Evolutionary conservation across 2,113 vertebrate species (phyloP).

Genomic region (Sigmodon hispidus): DNA sequence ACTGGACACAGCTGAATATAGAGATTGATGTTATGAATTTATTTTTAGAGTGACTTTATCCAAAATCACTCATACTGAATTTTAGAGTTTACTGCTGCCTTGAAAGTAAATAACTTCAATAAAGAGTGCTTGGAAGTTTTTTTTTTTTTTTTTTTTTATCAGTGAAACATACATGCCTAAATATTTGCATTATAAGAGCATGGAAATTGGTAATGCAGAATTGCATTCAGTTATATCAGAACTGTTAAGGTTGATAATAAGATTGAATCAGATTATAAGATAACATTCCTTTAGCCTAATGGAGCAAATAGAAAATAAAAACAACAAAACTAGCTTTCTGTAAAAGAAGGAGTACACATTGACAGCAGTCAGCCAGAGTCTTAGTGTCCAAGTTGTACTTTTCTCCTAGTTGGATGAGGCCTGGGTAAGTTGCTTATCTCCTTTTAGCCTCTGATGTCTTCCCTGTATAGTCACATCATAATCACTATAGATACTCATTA

Average conservation of each 20-base stretch:
- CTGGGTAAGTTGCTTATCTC: not conserved
- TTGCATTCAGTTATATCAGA: conserved; percentile 35
- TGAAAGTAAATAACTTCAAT: conserved; percentile 51
- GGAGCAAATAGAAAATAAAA: conserved; percentile 25
- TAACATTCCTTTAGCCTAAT: not conserved
- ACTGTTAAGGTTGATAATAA: conserved; percentile 41
- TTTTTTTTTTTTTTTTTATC: too few relatives aligned
- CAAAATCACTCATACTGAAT: conserved; percentile 19
- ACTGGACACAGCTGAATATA: conserved; percentile 9
- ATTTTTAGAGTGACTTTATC: conserved; percentile 55
- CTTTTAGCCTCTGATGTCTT: not conserved
- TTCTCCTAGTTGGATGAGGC: not conserved
- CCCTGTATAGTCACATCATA: not conserved
- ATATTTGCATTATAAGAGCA: conserved; percentile 11
- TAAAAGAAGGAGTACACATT: not conserved
- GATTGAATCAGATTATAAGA: not conserved
- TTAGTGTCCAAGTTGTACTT: not conserved
- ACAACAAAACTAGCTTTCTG: not conserved
- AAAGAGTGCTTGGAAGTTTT: conserved; percentile 41
- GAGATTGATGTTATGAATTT: conserved; percentile 54
- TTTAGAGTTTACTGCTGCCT: conserved; percentile 37
- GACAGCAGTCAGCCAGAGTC: not conserved
- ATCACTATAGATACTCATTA: not conserved
- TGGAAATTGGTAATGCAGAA: not conserved
- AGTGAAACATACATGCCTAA: not conserved